These are phyloP conservation scores for Furnarius figulus DNA, from an alignment of 2,113 vertebrate species.

Conservation along the genomic window DNA sequence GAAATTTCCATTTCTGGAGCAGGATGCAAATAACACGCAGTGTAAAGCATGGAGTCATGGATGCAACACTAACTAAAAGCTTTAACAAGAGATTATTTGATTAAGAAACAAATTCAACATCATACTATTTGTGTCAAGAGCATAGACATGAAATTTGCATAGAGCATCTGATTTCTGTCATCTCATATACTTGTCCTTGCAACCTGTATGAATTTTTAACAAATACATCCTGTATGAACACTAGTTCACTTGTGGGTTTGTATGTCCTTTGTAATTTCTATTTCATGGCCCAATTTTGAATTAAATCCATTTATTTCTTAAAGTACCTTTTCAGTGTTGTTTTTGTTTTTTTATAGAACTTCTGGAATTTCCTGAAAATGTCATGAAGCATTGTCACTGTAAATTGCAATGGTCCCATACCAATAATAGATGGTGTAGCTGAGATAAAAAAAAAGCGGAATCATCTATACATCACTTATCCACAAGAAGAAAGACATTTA, in stretches of 20 bases:
- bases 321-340: neutral
- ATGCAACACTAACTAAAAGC: neutral
- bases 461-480: neutral
- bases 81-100: neutral
- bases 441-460: neutral
- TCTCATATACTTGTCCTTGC: neutral
- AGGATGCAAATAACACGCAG: neutral
- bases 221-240: neutral
- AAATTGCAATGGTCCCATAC: neutral
- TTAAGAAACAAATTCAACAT: neutral
- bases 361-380: neutral
- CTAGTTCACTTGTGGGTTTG: neutral
- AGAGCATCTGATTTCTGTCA: neutral
- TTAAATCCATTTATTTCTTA: neutral
- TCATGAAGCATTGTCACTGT: neutral
- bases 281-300: neutral
- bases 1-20: neutral
- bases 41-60: neutral
- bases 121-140: neutral
- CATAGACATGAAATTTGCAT: neutral
- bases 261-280: neutral
- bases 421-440: neutral
- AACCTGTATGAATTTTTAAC: neutral
- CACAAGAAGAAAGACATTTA: neutral
- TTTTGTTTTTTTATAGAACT: neutral